Evolutionary conservation across 1,140 invertebrate species (phyloP).

Genomic region (Drosophila nigromelanica): DNA sequence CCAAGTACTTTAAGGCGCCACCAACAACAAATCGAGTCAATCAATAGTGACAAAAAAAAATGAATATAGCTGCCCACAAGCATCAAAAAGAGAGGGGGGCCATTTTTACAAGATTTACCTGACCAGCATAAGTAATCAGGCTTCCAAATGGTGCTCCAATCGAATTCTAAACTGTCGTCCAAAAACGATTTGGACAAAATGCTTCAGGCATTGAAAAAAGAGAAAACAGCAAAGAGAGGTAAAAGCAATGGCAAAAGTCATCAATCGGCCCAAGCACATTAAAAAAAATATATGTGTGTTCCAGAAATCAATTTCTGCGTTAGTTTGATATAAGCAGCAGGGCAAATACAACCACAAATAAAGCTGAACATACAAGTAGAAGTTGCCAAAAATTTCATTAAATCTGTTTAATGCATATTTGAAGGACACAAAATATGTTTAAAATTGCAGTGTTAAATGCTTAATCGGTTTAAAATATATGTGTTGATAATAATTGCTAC

Average conservation of each 20-base stretch:
- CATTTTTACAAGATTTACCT: conserved; percentile 78
- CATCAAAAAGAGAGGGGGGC: not conserved
- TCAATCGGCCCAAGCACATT: conserved; percentile 28
- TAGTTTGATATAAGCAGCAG: not conserved
- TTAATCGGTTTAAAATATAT: no score
- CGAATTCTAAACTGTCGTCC: conserved; percentile 78
- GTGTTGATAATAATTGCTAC: no score
- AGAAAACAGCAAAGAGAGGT: not conserved
- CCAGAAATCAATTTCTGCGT: conserved; percentile 16
- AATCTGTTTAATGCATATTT: no score
- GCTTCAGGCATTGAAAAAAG: conserved; percentile 22
- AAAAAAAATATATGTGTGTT: conserved; percentile 9
- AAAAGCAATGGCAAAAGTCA: conserved; percentile 36
- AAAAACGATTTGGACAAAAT: conserved; percentile 73
- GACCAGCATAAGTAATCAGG: conserved; percentile 78
- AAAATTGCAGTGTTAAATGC: no score
- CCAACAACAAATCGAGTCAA: conserved; percentile 73
- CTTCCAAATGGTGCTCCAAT: conserved; percentile 42
- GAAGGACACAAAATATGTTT: no score
- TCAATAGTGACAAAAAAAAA: conserved; percentile 23
- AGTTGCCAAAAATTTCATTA: no score
- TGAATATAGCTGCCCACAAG: conserved; percentile 13
- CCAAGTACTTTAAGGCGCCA: conserved; percentile 51
- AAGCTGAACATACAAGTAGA: not conserved
- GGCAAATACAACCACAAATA: no score